Evolutionary conservation across 1,140 invertebrate genomes (phyloP).

Genomic region (Philotrypesis tridentata): DNA sequence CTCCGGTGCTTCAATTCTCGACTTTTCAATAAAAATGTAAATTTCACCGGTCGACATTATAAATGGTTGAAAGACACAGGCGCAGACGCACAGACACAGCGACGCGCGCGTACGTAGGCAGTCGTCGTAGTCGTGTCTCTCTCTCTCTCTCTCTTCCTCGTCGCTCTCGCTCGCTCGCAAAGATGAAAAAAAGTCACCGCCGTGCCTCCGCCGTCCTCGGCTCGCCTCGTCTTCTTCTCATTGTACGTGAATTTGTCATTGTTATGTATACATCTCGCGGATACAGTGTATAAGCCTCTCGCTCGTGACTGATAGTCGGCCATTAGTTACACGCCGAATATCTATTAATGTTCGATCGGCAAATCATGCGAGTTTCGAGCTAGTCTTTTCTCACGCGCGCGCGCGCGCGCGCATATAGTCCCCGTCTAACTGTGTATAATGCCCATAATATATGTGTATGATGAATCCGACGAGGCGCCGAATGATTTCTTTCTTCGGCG

Average conservation of each 20-base stretch:
- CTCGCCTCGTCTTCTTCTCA: not conserved
- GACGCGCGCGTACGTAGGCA: no score
- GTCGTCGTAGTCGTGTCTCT: not conserved
- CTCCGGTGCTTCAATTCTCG: conserved; percentile 35
- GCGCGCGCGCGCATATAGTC: not conserved
- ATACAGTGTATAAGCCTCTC: not conserved
- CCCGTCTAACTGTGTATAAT: no score
- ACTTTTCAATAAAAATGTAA: conserved; percentile 52
- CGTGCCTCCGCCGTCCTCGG: no score
- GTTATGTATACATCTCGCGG: not conserved
- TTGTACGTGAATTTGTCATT: conserved; percentile 42
- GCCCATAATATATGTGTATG: not conserved
- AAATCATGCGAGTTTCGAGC: not conserved
- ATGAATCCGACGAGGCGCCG: not conserved
- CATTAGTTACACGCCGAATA: conserved; percentile 10
- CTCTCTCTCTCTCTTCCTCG: not conserved
- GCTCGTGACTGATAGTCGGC: not conserved
- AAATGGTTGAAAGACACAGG: conserved; percentile 33
- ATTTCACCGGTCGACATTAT: conserved; percentile 43
- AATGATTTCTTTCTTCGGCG: conserved; percentile 17
- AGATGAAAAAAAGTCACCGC: not conserved
- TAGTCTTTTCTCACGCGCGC: not conserved
- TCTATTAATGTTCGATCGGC: conserved; percentile 34
- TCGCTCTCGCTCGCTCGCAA: not conserved
- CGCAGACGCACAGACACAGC: no score